These are phyloP conservation scores for Acleris emargana DNA, from an alignment of 2,888 invertebrate genomes.

Conservation along the genomic window DNA sequence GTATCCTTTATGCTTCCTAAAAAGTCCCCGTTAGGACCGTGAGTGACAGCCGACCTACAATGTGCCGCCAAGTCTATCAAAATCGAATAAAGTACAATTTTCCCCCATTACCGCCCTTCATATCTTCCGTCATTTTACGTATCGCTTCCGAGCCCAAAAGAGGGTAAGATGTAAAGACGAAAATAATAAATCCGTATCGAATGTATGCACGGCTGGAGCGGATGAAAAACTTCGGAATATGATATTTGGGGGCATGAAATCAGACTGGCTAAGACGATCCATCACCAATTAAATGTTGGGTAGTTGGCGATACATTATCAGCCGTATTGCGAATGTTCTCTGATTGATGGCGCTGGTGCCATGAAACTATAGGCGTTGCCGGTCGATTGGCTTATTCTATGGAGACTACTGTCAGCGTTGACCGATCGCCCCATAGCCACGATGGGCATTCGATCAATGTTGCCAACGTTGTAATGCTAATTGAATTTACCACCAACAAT, in stretches of 20 bases:
- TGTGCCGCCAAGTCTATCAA: slow-evolving; percentile 79
- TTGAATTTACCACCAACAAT: slow-evolving; percentile 37
- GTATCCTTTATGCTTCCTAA: slow-evolving; percentile 17
- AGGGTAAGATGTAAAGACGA: slow-evolving; percentile 77
- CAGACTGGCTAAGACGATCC: slow-evolving; percentile 63
- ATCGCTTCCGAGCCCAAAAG: slow-evolving; percentile 78
- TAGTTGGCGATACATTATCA: slow-evolving; percentile 78
- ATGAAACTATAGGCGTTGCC: slow-evolving; percentile 59
- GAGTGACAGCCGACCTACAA: slow-evolving; percentile 72
- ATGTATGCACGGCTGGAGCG: slow-evolving; percentile 71
- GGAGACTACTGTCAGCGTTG: slow-evolving; percentile 65
- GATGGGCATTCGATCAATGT: slow-evolving; percentile 51
- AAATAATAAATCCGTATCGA: slow-evolving; percentile 81
- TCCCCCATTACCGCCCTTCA: slow-evolving; percentile 81
- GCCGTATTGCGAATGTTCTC: slow-evolving; percentile 65
- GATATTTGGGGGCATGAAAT: slow-evolving; percentile 64
- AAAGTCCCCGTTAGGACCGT: slow-evolving; percentile 52
- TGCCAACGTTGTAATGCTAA: slow-evolving; percentile 45
- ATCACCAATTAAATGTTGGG: slow-evolving; percentile 80
- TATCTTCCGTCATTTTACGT: slow-evolving; percentile 82
- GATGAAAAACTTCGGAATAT: slow-evolving; percentile 64
- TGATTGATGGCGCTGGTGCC: slow-evolving; percentile 75
- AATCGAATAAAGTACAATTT: slow-evolving; percentile 83
- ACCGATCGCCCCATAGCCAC: slow-evolving; percentile 59
- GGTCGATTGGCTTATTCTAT: slow-evolving; percentile 58